A percentile compares a stretch with the other conserved stretches of the same genome.
These are phyloP conservation scores for Pilophorus perplexus DNA, from an alignment of 2,888 invertebrate species.

Conservation along the genomic window DNA sequence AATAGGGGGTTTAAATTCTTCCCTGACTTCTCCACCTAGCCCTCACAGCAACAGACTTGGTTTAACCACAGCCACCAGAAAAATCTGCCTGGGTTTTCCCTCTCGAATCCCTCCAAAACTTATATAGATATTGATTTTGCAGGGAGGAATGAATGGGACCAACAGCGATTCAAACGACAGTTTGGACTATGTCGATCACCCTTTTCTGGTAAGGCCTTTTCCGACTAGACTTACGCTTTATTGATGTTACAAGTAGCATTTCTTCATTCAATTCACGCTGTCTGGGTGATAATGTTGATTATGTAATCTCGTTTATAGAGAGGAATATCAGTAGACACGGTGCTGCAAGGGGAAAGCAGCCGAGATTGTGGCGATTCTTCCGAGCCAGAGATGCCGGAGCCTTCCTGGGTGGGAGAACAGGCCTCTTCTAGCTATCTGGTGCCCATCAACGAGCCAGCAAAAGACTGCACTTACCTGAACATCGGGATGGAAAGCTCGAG, in stretches of 20 bases:
- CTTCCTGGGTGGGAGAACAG: neutral
- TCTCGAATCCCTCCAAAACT: neutral
- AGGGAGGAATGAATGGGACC: slow-evolving; percentile 16
- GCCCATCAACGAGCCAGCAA: neutral
- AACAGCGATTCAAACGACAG: slow-evolving; percentile 14
- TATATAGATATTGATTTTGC: neutral
- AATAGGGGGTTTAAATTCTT: no score
- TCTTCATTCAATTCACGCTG: no score
- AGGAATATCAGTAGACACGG: slow-evolving; percentile 25
- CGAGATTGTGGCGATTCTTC: neutral
- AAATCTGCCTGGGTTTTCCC: neutral
- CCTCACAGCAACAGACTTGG: no score
- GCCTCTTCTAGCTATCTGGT: neutral
- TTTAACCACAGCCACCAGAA: no score
- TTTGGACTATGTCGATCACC: slow-evolving; percentile 42
- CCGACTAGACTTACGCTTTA: no score
- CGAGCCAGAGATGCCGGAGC: neutral
- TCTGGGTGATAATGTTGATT: no score
- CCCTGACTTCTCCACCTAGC: no score
- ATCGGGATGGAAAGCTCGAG: slow-evolving; percentile 41
- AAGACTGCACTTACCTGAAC: slow-evolving; percentile 16
- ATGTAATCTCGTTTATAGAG: no score
- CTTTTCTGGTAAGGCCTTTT: slow-evolving; percentile 28
- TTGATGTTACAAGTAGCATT: no score
- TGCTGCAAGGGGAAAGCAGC: neutral